Percentiles rank a stretch among this genome's conserved stretches.
Evolutionary conservation across 2,797 vertebrate species (phyloP).

Genomic region (Mormyrus hasselquistii): DNA sequence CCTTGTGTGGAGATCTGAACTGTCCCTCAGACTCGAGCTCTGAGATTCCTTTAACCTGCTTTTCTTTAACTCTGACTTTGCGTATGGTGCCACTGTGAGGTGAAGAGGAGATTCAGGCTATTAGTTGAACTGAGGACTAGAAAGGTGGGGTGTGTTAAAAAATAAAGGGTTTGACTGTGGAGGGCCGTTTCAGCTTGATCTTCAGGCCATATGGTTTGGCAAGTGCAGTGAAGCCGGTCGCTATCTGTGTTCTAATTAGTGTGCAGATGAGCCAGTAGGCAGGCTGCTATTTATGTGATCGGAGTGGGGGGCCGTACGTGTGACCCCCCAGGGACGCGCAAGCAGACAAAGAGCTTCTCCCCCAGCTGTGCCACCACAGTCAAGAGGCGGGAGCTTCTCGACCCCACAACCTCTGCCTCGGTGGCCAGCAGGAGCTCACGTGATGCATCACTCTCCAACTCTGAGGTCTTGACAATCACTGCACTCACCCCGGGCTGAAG

Average conservation of each 20-base stretch:
- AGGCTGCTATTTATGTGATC: constrained; percentile 27
- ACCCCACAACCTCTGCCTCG: background rate
- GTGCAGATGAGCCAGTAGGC: constrained; percentile 33
- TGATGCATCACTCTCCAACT: constrained; percentile 20
- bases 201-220: constrained; percentile 45
- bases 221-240: constrained; percentile 46
- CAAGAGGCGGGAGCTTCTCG: background rate
- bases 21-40: constrained; percentile 42
- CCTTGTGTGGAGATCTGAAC: constrained; percentile 13
- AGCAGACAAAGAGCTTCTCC: background rate
- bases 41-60: constrained; percentile 45
- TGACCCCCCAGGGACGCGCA: background rate
- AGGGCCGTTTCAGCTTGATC: constrained; percentile 26
- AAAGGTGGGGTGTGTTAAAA: constrained; percentile 12
- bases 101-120: background rate
- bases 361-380: background rate
- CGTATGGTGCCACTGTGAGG: background rate
- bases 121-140: constrained; percentile 18
- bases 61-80: background rate
- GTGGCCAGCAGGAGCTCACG: background rate
- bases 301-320: background rate
- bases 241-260: constrained; percentile 45
- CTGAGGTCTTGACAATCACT: constrained; percentile 49
- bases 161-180: background rate
- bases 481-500: constrained; percentile 33